A percentile compares a stretch with the other conserved stretches of the same genome.
Evolutionary conservation across 2,888 invertebrate genomes (phyloP).

Genomic region (Agrotis ipsilon): DNA sequence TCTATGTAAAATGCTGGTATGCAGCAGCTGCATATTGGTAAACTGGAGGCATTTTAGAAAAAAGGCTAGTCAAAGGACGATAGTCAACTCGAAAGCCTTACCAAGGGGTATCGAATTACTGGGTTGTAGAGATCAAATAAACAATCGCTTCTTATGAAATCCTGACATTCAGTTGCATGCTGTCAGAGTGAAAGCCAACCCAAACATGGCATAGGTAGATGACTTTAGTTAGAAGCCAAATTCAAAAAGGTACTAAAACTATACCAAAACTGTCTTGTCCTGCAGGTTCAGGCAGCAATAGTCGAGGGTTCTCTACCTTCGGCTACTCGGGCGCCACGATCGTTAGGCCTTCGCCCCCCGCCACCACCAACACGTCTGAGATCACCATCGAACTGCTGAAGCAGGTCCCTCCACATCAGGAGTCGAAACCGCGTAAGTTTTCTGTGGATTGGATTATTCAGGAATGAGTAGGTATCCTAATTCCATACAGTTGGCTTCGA

Average conservation of each 20-base stretch:
- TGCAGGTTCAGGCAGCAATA: slow-evolving; percentile 81
- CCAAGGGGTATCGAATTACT: too few relatives aligned
- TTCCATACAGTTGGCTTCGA: slow-evolving; percentile 16
- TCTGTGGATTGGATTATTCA: slow-evolving; percentile 40
- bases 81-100: too few relatives aligned
- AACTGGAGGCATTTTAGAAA: neutral
- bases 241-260: slow-evolving; percentile 10
- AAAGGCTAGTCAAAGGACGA: too few relatives aligned
- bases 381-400: slow-evolving; percentile 84
- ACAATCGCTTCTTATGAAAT: too few relatives aligned
- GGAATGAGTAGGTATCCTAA: slow-evolving; percentile 36
- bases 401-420: slow-evolving; percentile 78
- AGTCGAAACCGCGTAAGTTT: slow-evolving; percentile 79
- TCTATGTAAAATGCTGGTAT: neutral
- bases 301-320: slow-evolving; percentile 87
- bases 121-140: too few relatives aligned
- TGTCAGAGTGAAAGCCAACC: neutral
- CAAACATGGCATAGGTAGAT: neutral
- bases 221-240: neutral
- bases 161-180: too few relatives aligned
- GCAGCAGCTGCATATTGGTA: neutral
- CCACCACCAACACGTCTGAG: slow-evolving; percentile 81
- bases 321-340: slow-evolving; percentile 88
- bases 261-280: slow-evolving; percentile 17
- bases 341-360: slow-evolving; percentile 82